A percentile compares a stretch with the other conserved stretches of the same genome.
Conservation (phyloP, 2,888 invertebrate species). For the Megamerina dolium region DNA sequence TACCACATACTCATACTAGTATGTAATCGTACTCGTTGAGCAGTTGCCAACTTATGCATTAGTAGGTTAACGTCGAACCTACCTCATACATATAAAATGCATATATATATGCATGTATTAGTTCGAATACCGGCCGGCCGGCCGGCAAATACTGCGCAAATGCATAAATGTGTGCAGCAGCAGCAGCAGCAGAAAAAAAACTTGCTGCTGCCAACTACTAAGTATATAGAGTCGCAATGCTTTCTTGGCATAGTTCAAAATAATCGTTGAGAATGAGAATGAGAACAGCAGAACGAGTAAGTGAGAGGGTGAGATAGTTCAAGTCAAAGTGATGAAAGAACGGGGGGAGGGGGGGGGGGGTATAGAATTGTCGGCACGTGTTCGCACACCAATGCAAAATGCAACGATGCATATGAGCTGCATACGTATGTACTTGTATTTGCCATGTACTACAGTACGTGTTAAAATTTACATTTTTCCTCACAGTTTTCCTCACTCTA, state of each 20-base stretch:
- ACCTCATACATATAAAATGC: too few species aligned
- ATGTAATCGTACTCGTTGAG: too few species aligned
- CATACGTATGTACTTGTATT: not conserved
- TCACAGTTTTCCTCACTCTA: too few species aligned
- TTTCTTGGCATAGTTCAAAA: too few species aligned
- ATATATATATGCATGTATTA: too few species aligned
- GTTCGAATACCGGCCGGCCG: constrained; percentile 8
- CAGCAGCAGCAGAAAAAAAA: not conserved
- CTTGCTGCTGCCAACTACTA: not conserved
- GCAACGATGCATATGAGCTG: not conserved
- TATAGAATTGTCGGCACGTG: constrained; percentile 15
- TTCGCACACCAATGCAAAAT: too few species aligned
- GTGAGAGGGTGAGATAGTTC: not conserved
- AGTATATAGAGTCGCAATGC: too few species aligned
- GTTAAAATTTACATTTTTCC: too few species aligned
- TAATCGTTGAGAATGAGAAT: not conserved
- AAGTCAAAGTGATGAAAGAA: too few species aligned
- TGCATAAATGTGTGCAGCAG: not conserved
- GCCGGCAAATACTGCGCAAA: constrained; percentile 9
- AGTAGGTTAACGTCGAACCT: constrained; percentile 1
- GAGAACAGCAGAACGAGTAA: not conserved
- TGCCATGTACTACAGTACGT: too few species aligned
- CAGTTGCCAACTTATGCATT: not conserved
- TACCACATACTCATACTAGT: too few species aligned
- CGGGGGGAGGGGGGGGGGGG: constrained; percentile 1